Base-by-base conservation (phyloP, 2,113 vertebrate species). In the Proterorhinus semilunaris region DNA sequence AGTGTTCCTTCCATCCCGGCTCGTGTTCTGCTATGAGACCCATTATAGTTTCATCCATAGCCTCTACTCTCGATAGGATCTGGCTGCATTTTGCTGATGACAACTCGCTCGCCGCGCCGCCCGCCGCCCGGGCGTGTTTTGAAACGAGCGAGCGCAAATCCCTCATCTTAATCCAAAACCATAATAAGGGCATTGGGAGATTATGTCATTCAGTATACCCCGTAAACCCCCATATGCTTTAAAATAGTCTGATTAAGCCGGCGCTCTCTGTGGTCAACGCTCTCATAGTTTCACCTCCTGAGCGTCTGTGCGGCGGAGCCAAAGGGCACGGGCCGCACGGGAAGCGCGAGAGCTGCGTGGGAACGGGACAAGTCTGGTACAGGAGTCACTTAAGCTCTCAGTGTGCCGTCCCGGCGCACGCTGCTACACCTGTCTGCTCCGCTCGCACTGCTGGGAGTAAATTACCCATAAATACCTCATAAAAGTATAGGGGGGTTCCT, bases 161-260 rank as follows among this genome's bases (percentile, higher is more conserved):
- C 62, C 44, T 57, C 43, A 54, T n/a, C 15, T 50, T 2, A 17
- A 50, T 57, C 57, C 16, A 48, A 8, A 70, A 49, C 5, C 44
- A 61, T 61, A 61, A 61, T 44, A 61, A 61, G 42, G 58, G 58
- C 58, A 45, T n/a, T 15, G 58, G 15, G 58, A 61, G 58, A 61
- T 61, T 44, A 61, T 61, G 36, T 61, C 42, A 61, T 42, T 61
- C 58, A 43, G 10, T 1, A 55, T 61, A 43, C 6, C 36, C 58
- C 53, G 27, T 55, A 55, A 55, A 55, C 27, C 53, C 53, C 53
- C 27, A 55, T 55, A 55, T 5, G 52, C 52, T 27, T 47, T 55
- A 27, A 55, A 27, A 17, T 27, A 17, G 54, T 55, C 17, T 36
- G 54, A 11, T 11, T 3, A 36, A 36, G 54, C 6, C 27, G 15